phyloP scores from a whole-genome alignment of 2,797 vertebrate genomes.

The Podarcis siculus region DNA sequence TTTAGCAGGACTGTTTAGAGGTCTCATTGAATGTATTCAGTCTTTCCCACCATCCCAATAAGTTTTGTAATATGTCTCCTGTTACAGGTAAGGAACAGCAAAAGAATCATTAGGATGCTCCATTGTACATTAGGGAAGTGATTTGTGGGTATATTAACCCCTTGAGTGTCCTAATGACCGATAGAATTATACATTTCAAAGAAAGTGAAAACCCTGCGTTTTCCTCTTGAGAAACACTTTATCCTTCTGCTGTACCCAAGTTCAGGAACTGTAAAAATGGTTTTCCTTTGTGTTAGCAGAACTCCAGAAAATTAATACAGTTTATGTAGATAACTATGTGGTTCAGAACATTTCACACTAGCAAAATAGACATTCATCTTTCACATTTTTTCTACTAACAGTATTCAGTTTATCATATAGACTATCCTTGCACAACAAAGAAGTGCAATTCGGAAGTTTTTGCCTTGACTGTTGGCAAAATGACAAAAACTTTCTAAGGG shows the following conservation, averaged over 20 bases:
- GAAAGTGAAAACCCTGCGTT: conserved; percentile 9
- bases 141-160: conserved; percentile 61
- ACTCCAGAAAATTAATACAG: conserved; percentile 23
- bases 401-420: neutral
- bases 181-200: conserved; percentile 37
- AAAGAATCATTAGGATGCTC: conserved; percentile 46
- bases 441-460: neutral
- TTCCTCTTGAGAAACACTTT: conserved; percentile 33
- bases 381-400: neutral
- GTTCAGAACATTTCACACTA: neutral
- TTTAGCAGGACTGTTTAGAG: conserved; percentile 42
- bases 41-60: conserved; percentile 40
- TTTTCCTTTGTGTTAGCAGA: neutral
- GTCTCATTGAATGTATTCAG: conserved; percentile 38
- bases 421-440: neutral
- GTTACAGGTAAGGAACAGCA: conserved; percentile 31
- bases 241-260: neutral
- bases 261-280: conserved; percentile 28
- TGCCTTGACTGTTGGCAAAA: neutral
- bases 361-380: neutral
- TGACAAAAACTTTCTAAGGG: neutral
- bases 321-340: conserved; percentile 21
- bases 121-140: conserved; percentile 43
- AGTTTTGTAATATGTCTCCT: conserved; percentile 55
- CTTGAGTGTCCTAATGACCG: conserved; percentile 41